Conservation (phyloP, 2,797 vertebrate genomes). For the Falco berigora region DNA sequence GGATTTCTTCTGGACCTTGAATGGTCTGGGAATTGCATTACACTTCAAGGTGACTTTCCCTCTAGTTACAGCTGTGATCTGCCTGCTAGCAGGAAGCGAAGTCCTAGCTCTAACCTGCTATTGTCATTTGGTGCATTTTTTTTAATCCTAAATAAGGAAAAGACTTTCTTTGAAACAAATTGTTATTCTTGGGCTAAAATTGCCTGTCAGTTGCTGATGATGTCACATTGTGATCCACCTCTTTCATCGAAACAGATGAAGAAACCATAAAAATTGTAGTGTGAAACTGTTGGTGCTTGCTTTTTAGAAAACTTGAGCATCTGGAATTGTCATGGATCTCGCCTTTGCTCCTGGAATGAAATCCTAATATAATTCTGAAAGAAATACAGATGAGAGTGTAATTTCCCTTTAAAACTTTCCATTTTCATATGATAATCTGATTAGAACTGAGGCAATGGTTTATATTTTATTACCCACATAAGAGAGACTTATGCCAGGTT, state of each 20-base stretch:
- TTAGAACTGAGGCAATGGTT: neutral
- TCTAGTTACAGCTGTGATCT: neutral
- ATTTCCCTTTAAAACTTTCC: neutral
- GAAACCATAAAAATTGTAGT: neutral
- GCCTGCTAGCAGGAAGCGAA: neutral
- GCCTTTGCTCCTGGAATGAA: neutral
- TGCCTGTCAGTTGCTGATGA: neutral
- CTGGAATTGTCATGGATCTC: neutral
- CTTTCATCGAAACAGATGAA: neutral
- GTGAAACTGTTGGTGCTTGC: neutral
- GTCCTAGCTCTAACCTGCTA: neutral
- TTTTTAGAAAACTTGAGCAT: neutral
- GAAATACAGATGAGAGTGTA: neutral
- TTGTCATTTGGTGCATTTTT: neutral
- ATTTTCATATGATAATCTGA: neutral
- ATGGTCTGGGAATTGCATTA: conserved; percentile 22
- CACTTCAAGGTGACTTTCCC: conserved; percentile 38
- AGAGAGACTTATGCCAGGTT: neutral
- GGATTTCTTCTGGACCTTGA: conserved; percentile 25
- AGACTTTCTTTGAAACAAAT: neutral
- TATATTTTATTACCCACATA: neutral
- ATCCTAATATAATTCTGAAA: neutral
- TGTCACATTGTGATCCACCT: neutral
- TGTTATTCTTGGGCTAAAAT: neutral
- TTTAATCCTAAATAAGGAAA: neutral